Evolutionary conservation across 2,888 invertebrate species (phyloP), one percentile per base, ranked within the genome.

Genomic region (Pilophorus perplexus): DNA sequence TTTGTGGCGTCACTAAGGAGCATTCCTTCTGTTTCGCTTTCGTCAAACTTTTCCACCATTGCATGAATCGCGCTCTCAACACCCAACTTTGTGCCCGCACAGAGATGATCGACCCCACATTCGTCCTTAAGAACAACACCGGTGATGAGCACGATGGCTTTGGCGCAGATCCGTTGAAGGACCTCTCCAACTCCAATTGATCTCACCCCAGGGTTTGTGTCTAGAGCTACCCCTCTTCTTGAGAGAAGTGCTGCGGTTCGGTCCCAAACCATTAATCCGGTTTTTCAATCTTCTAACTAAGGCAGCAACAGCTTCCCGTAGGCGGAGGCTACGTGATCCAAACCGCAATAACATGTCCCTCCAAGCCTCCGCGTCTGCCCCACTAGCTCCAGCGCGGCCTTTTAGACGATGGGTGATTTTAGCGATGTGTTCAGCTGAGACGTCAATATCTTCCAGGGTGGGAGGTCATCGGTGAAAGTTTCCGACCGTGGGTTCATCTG

Each of bases 11-110:
- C n/a, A n/a, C n/a, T n/a, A n/a, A n/a, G n/a, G n/a, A n/a, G n/a
- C n/a, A n/a, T n/a, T n/a, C n/a, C n/a, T n/a, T n/a, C n/a, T n/a
- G n/a, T n/a, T n/a, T n/a, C n/a, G n/a, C n/a, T n/a, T n/a, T n/a
- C n/a, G n/a, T n/a, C n/a, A n/a, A n/a, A n/a, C n/a, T 23, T 22
- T 27, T 23, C 25, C 2, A n/a, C 4, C 50, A 50, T 50, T 22
- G 23, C 50, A 23, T 50, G 50, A n/a, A 50, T 50, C 2, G 50
- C 50, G 8, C 50, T 23, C 22, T 46, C 48, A 5, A 46, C 48
- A 5, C 48, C 48, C 12, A 16, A 5, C 18, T 18, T 46, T 16
- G 18, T 46, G 3, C 48, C 48, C 3, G 48, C 48, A 40, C 40
- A 40, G 4, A 40, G 12, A n/a, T 40, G 40, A 12, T 40, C 40